Evolutionary conservation across 1,140 invertebrate species (phyloP), one percentile per base, ranked within the genome.

Genomic region (Calycopis cecrops): DNA sequence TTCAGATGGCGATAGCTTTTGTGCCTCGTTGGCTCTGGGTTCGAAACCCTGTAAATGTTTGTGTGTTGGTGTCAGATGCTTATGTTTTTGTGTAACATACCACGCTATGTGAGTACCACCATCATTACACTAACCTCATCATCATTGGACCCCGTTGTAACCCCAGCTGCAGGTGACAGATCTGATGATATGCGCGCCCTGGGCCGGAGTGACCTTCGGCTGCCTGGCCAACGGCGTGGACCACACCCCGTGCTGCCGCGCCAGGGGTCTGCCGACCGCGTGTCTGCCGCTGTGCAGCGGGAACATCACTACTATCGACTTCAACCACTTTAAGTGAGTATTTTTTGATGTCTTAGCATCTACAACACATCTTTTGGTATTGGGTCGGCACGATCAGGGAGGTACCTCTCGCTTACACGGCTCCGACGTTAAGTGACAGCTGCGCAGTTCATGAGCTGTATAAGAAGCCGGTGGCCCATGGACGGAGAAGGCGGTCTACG

Each of bases 151-250:
- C 52, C 52, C 14, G 53, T 52, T 73, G 66, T 81, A 84, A 80
- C 61, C 57, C 59, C 73, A 85, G 81, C 71, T 87, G 60, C 78
- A 88, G 85, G 84, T 85, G 51, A 90, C 89, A 57, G 94, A 96
- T 76, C 86, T 95, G 63, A 95, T 96, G 92, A 94, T 95, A 28
- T 96, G 95, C 77, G 94, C 94, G 0, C 94, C 94, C 0, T 95
- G 93, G 93, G 93, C 94, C 1, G 90, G 91, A 0, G 91, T 92
- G 16, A 94, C 93, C 2, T 96, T 96, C 71, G 90, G 90, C 3
- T 96, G 95, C 71, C 85, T 96, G 49, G 91, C 93, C 11, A 94
- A 95, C 68, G 92, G 93, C 1, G 90, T 93, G 57, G 94, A 96
- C 85, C 94, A 96, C 81, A 93, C 93, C 1, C 91, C 93, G 0